Percentiles rank a stretch among this genome's conserved stretches.
phyloP scores from a whole-genome alignment of 1,140 invertebrate species.

The Bombus huntii region DNA sequence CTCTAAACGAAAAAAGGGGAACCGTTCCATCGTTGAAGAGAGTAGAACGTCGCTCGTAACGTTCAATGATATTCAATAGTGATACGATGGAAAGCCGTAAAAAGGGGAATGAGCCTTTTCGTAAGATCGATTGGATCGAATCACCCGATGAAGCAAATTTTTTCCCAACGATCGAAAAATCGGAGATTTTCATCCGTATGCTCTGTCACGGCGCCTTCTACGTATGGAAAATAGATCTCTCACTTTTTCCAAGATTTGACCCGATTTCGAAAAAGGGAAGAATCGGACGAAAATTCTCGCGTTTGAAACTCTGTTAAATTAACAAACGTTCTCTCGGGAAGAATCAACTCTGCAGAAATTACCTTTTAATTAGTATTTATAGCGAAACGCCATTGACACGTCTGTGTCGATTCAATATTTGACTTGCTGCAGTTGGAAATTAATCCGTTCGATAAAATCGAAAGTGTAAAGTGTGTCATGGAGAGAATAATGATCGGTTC shows the following conservation, averaged over 20 bases:
- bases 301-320: neutral
- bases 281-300: neutral
- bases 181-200: neutral
- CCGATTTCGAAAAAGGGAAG: neutral
- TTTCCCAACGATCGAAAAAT: neutral
- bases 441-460: neutral
- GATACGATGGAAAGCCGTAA: neutral
- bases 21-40: neutral
- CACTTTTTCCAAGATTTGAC: neutral
- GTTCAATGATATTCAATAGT: conserved; percentile 5
- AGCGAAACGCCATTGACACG: neutral
- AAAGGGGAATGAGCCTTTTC: neutral
- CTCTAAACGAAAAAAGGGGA: neutral
- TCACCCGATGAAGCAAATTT: neutral
- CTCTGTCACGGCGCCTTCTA: neutral
- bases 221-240: neutral
- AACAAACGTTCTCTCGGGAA: too few species aligned
- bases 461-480: neutral
- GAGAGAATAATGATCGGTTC: neutral
- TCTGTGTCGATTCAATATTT: neutral
- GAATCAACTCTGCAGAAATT: neutral
- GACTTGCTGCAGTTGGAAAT: too few species aligned
- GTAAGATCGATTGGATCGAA: conserved; percentile 5
- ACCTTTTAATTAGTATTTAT: conserved; percentile 31
- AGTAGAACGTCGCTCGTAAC: neutral